Evolutionary conservation across 2,888 invertebrate species (phyloP).

Genomic region (Aspidiotus rigidus): DNA sequence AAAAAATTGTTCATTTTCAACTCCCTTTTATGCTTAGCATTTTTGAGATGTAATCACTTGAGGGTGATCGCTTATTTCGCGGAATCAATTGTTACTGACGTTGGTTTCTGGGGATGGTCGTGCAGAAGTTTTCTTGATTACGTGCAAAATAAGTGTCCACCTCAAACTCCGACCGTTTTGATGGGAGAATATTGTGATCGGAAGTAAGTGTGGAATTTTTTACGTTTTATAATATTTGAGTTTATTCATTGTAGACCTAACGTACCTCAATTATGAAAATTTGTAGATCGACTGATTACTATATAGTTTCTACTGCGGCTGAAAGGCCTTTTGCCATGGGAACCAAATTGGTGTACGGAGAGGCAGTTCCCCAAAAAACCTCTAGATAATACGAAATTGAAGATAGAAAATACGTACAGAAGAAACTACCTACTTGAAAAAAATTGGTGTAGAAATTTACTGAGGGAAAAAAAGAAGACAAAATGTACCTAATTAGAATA

Average conservation of each 20-base stretch:
- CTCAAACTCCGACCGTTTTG: constrained; percentile 19
- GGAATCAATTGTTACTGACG: constrained; percentile 53
- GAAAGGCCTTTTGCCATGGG: neutral
- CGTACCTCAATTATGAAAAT: neutral
- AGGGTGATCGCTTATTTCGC: constrained; percentile 55
- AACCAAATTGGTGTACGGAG: no score
- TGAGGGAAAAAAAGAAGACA: no score
- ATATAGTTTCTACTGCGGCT: neutral
- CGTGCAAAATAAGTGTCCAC: constrained; percentile 36
- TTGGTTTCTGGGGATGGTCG: constrained; percentile 59
- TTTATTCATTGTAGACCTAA: neutral
- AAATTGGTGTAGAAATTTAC: no score
- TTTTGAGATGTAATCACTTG: constrained; percentile 42
- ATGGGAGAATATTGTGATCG: constrained; percentile 38
- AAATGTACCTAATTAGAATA: no score
- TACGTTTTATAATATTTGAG: neutral
- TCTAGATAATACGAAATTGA: no score
- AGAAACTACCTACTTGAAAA: no score
- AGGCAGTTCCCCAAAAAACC: no score
- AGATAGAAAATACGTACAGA: no score
- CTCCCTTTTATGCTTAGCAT: neutral
- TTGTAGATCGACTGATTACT: neutral
- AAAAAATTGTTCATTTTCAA: neutral
- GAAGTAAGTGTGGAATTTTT: constrained; percentile 34
- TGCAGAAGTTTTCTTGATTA: constrained; percentile 43